These are phyloP conservation scores for Cathartes aura DNA, from an alignment of 2,113 vertebrate species.

Conservation along the genomic window DNA sequence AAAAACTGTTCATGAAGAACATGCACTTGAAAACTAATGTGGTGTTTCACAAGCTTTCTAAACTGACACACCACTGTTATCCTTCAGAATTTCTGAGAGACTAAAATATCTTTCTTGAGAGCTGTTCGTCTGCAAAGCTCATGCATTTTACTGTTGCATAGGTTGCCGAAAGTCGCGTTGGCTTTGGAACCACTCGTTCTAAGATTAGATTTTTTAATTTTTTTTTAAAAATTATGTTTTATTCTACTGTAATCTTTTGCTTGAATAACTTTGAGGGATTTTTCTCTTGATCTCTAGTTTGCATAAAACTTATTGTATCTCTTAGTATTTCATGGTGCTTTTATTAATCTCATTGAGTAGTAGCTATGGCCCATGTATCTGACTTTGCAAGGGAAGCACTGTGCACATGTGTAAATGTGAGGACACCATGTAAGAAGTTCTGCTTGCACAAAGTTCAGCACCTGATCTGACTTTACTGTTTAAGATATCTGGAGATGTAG, in stretches of 20 bases:
- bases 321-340: background rate
- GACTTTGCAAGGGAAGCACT: background rate
- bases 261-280: background rate
- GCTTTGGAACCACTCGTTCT: background rate
- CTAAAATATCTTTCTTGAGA: background rate
- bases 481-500: background rate
- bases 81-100: background rate
- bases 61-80: background rate
- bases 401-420: background rate
- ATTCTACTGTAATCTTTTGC: background rate
- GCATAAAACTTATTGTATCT: background rate
- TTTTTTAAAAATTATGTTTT: accelerated
- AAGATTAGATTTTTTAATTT: background rate
- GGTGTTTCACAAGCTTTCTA: background rate
- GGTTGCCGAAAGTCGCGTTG: background rate
- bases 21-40: background rate
- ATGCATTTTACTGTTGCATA: background rate
- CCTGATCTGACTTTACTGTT: background rate
- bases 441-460: background rate
- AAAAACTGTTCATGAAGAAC: background rate
- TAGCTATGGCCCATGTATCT: background rate
- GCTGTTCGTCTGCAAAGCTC: background rate
- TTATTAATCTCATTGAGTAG: background rate
- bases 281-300: background rate
- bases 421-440: background rate